Percentiles rank a stretch among this genome's conserved stretches.
Evolutionary conservation across 2,888 invertebrate species (phyloP).

Genomic region (Phengaris alcon): DNA sequence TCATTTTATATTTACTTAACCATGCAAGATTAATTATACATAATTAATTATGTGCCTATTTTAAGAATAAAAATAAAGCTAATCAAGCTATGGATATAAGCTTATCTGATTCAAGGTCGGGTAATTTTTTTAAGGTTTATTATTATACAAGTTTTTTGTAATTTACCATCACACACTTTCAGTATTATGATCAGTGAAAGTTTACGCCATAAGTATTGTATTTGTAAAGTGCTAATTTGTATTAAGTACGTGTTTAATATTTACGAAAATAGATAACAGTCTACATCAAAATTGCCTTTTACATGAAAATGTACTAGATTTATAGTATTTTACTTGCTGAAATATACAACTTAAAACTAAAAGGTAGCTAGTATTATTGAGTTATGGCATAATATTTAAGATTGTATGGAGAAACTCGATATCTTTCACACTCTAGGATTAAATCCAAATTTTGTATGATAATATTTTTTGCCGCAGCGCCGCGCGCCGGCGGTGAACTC

Average conservation of each 20-base stretch:
- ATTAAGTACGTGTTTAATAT: slow-evolving; percentile 54
- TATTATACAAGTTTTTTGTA: slow-evolving; percentile 13
- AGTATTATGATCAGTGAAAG: slow-evolving; percentile 36
- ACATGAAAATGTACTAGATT: too few relatives aligned
- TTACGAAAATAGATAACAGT: slow-evolving; percentile 51
- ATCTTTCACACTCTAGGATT: too few relatives aligned
- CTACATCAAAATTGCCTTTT: too few relatives aligned
- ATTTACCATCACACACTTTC: slow-evolving; percentile 33
- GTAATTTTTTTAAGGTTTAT: not conserved
- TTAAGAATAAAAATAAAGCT: not conserved
- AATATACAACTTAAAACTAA: too few relatives aligned
- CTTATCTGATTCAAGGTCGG: not conserved
- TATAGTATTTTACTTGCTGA: too few relatives aligned
- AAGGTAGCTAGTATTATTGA: too few relatives aligned
- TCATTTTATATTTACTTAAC: not conserved
- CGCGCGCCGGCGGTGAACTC: too few relatives aligned
- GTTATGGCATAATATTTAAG: too few relatives aligned
- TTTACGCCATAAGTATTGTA: slow-evolving; percentile 34
- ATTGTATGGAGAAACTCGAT: too few relatives aligned
- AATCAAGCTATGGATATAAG: not conserved
- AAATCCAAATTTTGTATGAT: too few relatives aligned
- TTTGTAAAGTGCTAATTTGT: slow-evolving; percentile 33
- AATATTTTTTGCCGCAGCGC: too few relatives aligned
- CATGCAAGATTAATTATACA: not conserved
- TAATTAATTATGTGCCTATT: not conserved